Evolutionary conservation across 92 coral and sea anemone genomes (phyloP).

Genomic region (Siderastrea radians): DNA sequence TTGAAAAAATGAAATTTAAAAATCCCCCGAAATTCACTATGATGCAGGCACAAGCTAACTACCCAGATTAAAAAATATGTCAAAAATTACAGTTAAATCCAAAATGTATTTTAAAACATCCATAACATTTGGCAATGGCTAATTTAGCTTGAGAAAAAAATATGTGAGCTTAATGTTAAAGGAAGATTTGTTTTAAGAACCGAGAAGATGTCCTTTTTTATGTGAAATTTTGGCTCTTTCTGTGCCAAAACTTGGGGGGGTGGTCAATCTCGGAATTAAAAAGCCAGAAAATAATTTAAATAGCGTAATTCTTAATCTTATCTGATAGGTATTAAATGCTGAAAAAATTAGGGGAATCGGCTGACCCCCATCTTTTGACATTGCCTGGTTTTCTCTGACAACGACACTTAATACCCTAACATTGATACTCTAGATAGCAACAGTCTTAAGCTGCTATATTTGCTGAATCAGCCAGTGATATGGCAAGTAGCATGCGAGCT

Average conservation of each 20-base stretch:
- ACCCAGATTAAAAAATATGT: not conserved
- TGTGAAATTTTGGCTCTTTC: too few species aligned
- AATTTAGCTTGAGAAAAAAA: slow-evolving; percentile 8
- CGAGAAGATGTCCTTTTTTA: too few species aligned
- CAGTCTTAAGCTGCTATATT: too few species aligned
- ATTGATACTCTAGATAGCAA: too few species aligned
- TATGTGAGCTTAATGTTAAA: too few species aligned
- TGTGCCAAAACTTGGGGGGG: not conserved
- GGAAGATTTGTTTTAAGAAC: too few species aligned
- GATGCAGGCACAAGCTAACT: not conserved
- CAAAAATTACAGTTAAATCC: not conserved
- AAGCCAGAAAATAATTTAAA: not conserved
- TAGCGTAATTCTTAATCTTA: not conserved
- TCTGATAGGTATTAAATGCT: slow-evolving; percentile 8
- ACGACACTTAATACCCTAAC: too few species aligned
- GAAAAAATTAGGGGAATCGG: not conserved
- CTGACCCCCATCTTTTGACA: too few species aligned
- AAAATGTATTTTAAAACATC: not conserved
- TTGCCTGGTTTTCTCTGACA: too few species aligned
- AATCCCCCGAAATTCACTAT: slow-evolving; percentile 5
- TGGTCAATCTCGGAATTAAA: slow-evolving; percentile 1
- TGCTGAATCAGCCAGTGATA: too few species aligned
- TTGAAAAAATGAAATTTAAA: slow-evolving; percentile 15
- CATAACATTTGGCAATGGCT: not conserved
- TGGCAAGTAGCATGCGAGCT: too few species aligned